Conservation (phyloP, 1,140 invertebrate species). For the Anastrepha obliqua region DNA sequence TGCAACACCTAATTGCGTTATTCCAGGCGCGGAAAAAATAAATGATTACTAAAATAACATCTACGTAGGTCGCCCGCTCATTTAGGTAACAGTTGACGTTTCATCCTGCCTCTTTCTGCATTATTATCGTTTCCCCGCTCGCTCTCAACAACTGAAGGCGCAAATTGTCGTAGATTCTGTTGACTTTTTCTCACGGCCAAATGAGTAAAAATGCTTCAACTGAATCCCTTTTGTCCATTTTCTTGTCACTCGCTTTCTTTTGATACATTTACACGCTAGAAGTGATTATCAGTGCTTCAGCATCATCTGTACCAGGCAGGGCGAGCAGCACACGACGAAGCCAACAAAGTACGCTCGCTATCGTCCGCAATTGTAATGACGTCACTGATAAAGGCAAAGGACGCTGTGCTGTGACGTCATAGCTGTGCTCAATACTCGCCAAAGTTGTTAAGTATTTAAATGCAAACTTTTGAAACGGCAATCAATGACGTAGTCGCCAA, state of each 20-base stretch:
- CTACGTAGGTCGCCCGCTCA: not conserved
- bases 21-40: too few relatives aligned
- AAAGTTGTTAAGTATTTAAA: not conserved
- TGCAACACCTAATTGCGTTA: too few relatives aligned
- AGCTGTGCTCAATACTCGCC: conserved; percentile 12
- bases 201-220: not conserved
- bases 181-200: conserved; percentile 28
- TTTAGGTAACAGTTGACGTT: conserved; percentile 13
- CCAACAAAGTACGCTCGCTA: not conserved
- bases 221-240: not conserved
- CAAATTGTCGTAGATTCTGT: conserved; percentile 22
- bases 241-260: not conserved
- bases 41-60: too few relatives aligned
- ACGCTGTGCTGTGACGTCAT: conserved; percentile 11
- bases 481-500: conserved; percentile 47
- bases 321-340: not conserved
- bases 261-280: not conserved
- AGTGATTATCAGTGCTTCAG: not conserved
- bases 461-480: conserved; percentile 13
- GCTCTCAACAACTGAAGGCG: not conserved
- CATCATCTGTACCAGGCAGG: not conserved
- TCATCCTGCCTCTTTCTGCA: not conserved
- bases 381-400: conserved; percentile 8
- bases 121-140: not conserved
- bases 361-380: not conserved